These are phyloP conservation scores for Etheostoma cragini DNA, from an alignment of 2,113 vertebrate genomes.

Conservation along the genomic window DNA sequence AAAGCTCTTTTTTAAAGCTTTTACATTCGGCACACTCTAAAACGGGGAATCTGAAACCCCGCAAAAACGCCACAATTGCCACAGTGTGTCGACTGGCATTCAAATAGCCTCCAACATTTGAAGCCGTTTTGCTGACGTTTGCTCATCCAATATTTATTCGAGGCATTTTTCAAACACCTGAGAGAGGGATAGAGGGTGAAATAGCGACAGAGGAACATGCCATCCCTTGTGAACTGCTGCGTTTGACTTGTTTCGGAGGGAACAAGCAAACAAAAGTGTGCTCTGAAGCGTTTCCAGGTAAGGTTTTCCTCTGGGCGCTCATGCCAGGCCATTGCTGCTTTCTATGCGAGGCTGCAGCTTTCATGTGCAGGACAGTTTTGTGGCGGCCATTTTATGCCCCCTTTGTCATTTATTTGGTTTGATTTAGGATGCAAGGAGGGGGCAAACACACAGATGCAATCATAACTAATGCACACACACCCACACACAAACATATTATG, in stretches of 20 bases:
- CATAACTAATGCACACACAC: conserved; percentile 8
- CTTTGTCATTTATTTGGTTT: conserved; percentile 21
- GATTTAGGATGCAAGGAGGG: conserved; percentile 24
- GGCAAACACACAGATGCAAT: conserved; percentile 14
- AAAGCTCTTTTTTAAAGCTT: conserved; percentile 29
- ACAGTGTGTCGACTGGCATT: not conserved
- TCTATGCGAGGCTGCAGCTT: conserved; percentile 14
- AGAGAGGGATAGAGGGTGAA: conserved; percentile 42
- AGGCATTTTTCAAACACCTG: conserved; percentile 64
- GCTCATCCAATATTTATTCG: conserved; percentile 71
- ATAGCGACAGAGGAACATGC: conserved; percentile 57
- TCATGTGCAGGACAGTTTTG: conserved; percentile 10
- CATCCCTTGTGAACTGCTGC: conserved; percentile 62
- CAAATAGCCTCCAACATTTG: conserved; percentile 37
- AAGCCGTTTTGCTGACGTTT: conserved; percentile 62
- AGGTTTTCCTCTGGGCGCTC: conserved; percentile 5
- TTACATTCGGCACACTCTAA: not conserved
- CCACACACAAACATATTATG: conserved; percentile 6
- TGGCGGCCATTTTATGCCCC: conserved; percentile 8
- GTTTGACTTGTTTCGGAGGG: conserved; percentile 57
- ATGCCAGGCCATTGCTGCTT: conserved; percentile 2
- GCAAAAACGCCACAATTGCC: conserved; percentile 40
- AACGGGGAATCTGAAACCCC: conserved; percentile 34
- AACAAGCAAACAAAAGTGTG: conserved; percentile 54
- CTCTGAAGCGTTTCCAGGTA: conserved; percentile 52